Conservation (phyloP, 35 echinoderm and acorn worm genomes). For the Amphiura filiformis region DNA sequence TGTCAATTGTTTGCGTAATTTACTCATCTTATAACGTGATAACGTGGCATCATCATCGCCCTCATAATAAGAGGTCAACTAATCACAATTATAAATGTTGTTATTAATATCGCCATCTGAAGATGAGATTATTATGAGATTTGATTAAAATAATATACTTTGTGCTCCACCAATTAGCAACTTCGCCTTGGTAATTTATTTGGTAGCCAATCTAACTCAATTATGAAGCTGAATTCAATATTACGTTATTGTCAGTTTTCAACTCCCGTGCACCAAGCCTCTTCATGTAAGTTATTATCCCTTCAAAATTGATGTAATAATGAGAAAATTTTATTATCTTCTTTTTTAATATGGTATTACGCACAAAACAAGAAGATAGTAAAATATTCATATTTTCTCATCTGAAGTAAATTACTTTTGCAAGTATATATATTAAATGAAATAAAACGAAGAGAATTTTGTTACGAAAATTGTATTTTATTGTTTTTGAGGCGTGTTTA, state of each 20-base stretch:
- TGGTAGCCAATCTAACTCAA: not conserved
- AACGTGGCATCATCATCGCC: not conserved
- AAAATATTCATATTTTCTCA: too few species aligned
- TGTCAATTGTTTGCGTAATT: not conserved
- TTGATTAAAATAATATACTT: not conserved
- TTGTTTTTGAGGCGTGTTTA: too few species aligned
- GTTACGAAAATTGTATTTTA: too few species aligned
- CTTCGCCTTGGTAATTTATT: not conserved
- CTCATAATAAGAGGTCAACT: not conserved
- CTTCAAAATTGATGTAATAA: not conserved
- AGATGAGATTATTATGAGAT: not conserved
- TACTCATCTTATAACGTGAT: not conserved
- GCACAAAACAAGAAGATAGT: too few species aligned
- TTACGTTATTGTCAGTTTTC: not conserved
- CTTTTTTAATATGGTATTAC: too few species aligned
- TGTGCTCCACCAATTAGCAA: not conserved
- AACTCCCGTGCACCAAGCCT: not conserved
- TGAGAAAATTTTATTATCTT: constrained; percentile 10
- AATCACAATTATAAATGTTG: not conserved
- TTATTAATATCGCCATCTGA: not conserved
- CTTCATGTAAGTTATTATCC: not conserved
- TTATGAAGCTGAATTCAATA: not conserved
- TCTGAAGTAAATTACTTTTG: too few species aligned
- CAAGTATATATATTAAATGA: too few species aligned
- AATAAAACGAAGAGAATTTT: too few species aligned